A percentile compares a stretch with the other conserved stretches of the same genome.
Evolutionary conservation across 2,113 vertebrate genomes (phyloP).

Genomic region (Chauna torquata): DNA sequence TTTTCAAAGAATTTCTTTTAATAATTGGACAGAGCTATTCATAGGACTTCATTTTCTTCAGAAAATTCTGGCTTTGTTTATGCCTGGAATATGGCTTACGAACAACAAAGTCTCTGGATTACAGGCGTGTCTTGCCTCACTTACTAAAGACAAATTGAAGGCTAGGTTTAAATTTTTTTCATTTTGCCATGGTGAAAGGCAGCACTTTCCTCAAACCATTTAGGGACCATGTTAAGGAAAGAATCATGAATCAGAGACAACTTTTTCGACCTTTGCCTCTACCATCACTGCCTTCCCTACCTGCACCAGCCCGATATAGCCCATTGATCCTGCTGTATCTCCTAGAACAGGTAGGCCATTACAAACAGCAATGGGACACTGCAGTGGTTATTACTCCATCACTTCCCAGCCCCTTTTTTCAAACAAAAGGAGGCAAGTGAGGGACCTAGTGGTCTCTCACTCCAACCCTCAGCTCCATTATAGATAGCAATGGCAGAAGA

Average conservation of each 20-base stretch:
- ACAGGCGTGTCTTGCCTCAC: background rate
- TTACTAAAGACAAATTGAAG: background rate
- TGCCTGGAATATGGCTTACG: background rate
- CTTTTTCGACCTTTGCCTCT: background rate
- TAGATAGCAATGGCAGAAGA: background rate
- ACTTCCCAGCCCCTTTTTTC: background rate
- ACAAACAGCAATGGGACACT: background rate
- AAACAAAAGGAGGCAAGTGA: background rate
- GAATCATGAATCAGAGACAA: background rate
- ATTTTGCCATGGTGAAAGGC: background rate
- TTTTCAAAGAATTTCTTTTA: constrained; percentile 4
- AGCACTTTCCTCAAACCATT: background rate
- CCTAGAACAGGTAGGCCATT: background rate
- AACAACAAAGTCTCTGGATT: background rate
- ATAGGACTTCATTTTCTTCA: background rate
- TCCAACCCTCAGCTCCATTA: no score
- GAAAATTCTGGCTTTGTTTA: background rate
- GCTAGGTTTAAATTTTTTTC: background rate
- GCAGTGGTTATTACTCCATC: background rate
- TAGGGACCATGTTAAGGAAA: background rate
- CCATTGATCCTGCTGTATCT: background rate
- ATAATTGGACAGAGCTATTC: background rate
- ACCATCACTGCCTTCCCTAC: background rate
- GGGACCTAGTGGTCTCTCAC: background rate
- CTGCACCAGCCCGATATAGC: background rate